These are phyloP conservation scores for Barypeithes pellucidus DNA, from an alignment of 2,888 invertebrate genomes.

Conservation along the genomic window DNA sequence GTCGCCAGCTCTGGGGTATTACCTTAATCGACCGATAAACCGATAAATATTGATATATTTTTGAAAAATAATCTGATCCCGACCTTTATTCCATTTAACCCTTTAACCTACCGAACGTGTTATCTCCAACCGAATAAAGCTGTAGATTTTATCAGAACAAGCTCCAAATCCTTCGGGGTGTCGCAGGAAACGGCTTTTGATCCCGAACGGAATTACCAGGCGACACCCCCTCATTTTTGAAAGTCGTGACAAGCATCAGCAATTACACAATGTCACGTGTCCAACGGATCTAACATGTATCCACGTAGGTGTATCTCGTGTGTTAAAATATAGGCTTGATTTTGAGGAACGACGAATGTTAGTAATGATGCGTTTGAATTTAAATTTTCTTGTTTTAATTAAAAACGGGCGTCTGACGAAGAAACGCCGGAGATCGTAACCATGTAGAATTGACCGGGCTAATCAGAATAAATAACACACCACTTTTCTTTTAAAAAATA, in stretches of 20 bases:
- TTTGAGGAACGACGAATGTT: too few relatives aligned
- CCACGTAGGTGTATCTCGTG: background rate
- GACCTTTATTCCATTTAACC: background rate
- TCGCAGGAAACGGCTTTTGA: conserved; percentile 22
- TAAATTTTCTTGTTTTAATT: too few relatives aligned
- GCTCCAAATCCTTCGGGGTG: conserved; percentile 18
- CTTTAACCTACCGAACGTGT: conserved; percentile 6
- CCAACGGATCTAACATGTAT: background rate
- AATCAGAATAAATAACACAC: too few relatives aligned
- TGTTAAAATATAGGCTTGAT: background rate
- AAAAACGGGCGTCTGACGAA: too few relatives aligned
- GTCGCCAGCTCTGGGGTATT: too few relatives aligned
- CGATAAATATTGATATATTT: background rate
- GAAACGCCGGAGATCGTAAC: too few relatives aligned
- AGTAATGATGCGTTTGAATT: too few relatives aligned
- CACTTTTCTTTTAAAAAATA: too few relatives aligned
- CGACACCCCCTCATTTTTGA: conserved; percentile 18
- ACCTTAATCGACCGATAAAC: too few relatives aligned
- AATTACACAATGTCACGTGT: background rate
- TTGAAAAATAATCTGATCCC: background rate
- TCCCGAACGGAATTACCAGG: conserved; percentile 14
- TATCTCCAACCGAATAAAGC: conserved; percentile 16
- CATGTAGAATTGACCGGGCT: too few relatives aligned
- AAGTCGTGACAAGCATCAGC: conserved; percentile 16
- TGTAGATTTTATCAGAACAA: conserved; percentile 26